Evolutionary conservation across 2,888 invertebrate genomes (phyloP), one percentile per base, ranked within the genome.

Genomic region (Apamea sordens): DNA sequence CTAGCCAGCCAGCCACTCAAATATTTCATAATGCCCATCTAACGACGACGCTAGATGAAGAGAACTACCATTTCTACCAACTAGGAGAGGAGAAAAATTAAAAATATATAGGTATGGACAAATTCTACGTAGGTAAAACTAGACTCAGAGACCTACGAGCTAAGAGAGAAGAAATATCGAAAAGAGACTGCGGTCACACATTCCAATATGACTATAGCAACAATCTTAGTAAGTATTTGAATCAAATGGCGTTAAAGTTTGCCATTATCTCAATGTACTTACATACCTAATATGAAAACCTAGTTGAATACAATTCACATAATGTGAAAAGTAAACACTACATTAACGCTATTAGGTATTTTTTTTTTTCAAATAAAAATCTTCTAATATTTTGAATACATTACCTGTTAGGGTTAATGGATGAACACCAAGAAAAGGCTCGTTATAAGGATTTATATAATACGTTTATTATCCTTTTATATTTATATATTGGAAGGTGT

Each of bases 11-110:
- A 71, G 65, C 28, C 24, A 78, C 77, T 76, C 41, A 63, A 71
- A 73, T 79, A 85, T 87, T 86, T 87, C 77, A 85, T 82, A 87
- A 80, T 72, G 53, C 47, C 53, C 67, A 36, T 69, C 59, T 72
- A 36, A 47, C 36, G 7, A 50, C 15, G 10, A 53, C 21, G 41
- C 44, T 73, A 73, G 32, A 65, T 67, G 73, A 21, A 50, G 50
- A 70, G 28, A 47, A 28, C 18, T 32, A 44, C 61, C 2, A 72
- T n/a, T 18, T 50, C 41, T 61, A 63, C 8, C 63, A n/a, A 21
- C 70, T 68, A 63, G 10, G 24, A 68, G 53, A 65, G 7, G 41
- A 41, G 36, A 44, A 77, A 21, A 24, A 36, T 50, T 36, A 15
- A 50, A 71, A 69, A 65, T n/a, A n/a, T 6, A 18, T 36, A n/a